phyloP scores from a whole-genome alignment of 2,797 vertebrate genomes.

The Pteropus rufus region DNA sequence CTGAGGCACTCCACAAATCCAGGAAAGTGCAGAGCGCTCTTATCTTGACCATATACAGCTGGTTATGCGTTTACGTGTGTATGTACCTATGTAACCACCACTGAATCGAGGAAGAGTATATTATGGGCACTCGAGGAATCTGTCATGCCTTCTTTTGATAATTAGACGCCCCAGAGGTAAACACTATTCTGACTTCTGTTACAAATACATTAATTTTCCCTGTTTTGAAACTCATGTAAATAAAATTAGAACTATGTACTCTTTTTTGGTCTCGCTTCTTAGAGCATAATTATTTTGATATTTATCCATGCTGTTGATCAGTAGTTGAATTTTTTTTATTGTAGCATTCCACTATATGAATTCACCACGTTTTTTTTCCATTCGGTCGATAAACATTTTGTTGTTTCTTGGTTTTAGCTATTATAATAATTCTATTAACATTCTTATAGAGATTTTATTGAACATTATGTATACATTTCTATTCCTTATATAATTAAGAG shows the following conservation, averaged over 20 bases:
- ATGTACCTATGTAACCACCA: neutral
- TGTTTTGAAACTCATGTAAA: neutral
- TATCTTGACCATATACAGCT: neutral
- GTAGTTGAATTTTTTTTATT: neutral
- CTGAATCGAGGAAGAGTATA: neutral
- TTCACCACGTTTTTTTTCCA: neutral
- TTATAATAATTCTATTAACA: neutral
- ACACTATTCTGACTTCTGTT: neutral
- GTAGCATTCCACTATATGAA: neutral
- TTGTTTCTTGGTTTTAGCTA: neutral
- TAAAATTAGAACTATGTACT: neutral
- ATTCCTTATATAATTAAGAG: neutral
- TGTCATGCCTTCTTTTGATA: neutral
- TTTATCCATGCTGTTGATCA: neutral
- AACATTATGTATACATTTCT: neutral
- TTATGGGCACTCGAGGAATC: neutral
- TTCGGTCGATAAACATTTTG: neutral
- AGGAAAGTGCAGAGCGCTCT: neutral
- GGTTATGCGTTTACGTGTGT: neutral
- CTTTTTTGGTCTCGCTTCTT: neutral
- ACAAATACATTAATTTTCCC: neutral
- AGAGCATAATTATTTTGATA: neutral
- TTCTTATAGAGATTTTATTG: neutral
- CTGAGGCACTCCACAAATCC: neutral
- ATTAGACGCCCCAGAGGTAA: neutral